phyloP scores from a whole-genome alignment of 2,888 invertebrate genomes.

The Cryptosula pallasiana region DNA sequence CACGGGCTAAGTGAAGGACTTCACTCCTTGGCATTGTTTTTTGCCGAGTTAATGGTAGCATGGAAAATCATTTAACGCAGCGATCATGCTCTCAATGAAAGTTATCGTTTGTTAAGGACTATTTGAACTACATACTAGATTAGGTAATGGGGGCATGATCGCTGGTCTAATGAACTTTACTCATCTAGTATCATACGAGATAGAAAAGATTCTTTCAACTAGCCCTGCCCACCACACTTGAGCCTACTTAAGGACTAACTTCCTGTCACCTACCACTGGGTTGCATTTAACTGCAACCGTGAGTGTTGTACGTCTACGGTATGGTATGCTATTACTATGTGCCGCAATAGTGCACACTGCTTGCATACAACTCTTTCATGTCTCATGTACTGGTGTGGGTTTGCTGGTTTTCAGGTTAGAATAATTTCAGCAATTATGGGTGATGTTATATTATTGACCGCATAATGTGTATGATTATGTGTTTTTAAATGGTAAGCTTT shows the following conservation, averaged over 20 bases:
- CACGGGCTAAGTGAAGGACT: not conserved
- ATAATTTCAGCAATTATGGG: too few relatives aligned
- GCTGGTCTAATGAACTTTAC: not conserved
- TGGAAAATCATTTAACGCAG: not conserved
- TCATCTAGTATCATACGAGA: not conserved
- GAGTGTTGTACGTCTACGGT: not conserved
- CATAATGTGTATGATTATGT: too few relatives aligned
- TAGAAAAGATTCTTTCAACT: not conserved
- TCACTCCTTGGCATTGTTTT: not conserved
- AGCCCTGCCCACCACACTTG: too few relatives aligned
- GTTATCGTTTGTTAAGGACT: not conserved
- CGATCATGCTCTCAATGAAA: not conserved
- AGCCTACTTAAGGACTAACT: too few relatives aligned
- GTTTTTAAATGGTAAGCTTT: too few relatives aligned
- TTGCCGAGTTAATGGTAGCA: not conserved
- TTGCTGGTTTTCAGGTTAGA: too few relatives aligned
- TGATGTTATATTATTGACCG: too few relatives aligned
- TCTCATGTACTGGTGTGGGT: too few relatives aligned
- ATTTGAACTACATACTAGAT: not conserved
- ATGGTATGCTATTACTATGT: not conserved
- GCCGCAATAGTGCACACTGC: too few relatives aligned
- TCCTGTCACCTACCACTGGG: too few relatives aligned
- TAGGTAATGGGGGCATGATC: not conserved
- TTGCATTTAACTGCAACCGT: not conserved
- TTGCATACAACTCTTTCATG: too few relatives aligned